Evolutionary conservation across 2,888 invertebrate genomes (phyloP), one percentile per base, ranked within the genome.

Genomic region (Bimastos eiseni): DNA sequence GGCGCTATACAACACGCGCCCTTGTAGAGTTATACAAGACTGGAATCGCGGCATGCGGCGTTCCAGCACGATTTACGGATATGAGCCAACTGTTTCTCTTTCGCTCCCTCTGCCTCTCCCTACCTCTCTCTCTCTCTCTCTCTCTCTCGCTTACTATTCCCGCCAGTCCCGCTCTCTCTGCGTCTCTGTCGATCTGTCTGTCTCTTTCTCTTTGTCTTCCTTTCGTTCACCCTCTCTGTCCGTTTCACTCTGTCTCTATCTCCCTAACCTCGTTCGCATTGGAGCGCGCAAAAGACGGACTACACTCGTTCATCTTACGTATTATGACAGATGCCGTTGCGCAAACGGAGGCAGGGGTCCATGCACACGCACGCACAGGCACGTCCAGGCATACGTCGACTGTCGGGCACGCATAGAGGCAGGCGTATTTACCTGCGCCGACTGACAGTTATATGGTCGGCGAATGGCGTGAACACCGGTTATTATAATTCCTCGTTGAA

Each of bases 51-150:
- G 86, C 86, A 86, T n/a, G 37, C 37, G 36, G 86, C 34, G 86
- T 86, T 86, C 37, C 37, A 86, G 19, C 86, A 36, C 36, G 86
- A 86, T 86, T 86, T 86, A 86, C 86, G 86, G 86, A 86, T 86
- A 86, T 86, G 86, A 36, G 86, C 86, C 86, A 86, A 86, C 86
- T 86, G 86, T 86, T 86, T 86, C 34, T 34, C 36, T 17, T 33
- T 37, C 36, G 6, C 36, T 37, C 86, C 19, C 17, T 44, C 44
- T 44, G 11, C 15, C 17, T 34, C 13, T 33, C 83, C 3, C 83
- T 83, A 3, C 3, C 83, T 34, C 15, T 30, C n/a, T 34, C 8
- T 33, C 30, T 34, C 34, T 21, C 24, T 30, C 30, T 55, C 55
- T 55, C 24, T 55, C 24, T 55, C 24, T 55, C 3, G 24, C 55